Evolutionary conservation across 2,113 vertebrate species (phyloP).

Genomic region (Vidua chalybeata): DNA sequence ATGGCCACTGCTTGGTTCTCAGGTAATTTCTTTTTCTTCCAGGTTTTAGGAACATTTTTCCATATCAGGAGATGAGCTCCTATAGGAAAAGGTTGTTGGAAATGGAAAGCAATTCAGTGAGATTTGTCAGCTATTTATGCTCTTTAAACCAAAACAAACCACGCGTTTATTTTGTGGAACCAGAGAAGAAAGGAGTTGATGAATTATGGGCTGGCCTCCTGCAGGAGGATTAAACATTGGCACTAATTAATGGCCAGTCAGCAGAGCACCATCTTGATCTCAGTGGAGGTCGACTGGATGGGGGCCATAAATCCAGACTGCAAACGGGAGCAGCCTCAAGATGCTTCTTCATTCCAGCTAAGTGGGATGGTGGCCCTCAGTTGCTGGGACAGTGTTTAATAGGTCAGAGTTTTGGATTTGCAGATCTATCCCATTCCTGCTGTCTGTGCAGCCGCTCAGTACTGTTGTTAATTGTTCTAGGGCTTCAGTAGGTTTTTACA

Average conservation of each 20-base stretch:
- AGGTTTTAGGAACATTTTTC: background rate
- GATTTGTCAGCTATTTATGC: background rate
- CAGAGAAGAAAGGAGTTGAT: background rate
- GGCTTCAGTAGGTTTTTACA: background rate
- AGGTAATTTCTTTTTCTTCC: background rate
- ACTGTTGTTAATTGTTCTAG: background rate
- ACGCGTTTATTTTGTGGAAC: rapidly evolving
- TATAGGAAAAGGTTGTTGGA: background rate
- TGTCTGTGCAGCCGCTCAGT: background rate
- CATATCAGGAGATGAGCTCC: background rate
- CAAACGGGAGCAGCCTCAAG: background rate
- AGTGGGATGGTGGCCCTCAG: background rate
- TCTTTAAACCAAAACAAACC: background rate
- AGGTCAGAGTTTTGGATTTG: background rate
- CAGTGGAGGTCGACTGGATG: background rate
- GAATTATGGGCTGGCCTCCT: background rate
- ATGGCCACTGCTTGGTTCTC: background rate
- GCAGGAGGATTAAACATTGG: background rate
- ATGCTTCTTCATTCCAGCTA: background rate
- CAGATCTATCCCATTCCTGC: background rate
- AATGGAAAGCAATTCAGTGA: background rate
- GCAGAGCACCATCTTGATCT: slow-evolving; percentile 12
- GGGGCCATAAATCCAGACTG: background rate
- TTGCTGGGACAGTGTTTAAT: background rate
- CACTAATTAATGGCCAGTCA: slow-evolving; percentile 22